A percentile compares a stretch with the other conserved stretches of the same genome.
Evolutionary conservation across 2,113 vertebrate genomes (phyloP).

Genomic region (Pteropus alecto): DNA sequence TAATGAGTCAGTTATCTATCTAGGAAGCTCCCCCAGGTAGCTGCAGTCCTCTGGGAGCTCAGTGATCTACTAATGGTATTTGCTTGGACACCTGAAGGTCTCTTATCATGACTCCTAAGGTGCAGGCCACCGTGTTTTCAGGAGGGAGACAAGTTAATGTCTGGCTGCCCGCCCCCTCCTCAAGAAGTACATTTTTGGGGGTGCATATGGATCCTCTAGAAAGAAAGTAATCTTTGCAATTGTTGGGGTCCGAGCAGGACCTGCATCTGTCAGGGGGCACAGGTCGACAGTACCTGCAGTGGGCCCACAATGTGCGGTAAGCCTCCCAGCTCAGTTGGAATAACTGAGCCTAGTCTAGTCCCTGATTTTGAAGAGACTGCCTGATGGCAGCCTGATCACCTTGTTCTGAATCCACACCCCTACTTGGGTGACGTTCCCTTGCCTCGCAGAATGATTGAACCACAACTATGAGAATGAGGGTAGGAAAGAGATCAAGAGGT

Average conservation of each 20-base stretch:
- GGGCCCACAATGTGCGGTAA: not conserved
- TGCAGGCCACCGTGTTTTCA: not conserved
- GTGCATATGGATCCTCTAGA: not conserved
- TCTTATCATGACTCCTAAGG: not conserved
- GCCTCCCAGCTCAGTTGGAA: not conserved
- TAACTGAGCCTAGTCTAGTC: not conserved
- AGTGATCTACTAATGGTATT: accelerated
- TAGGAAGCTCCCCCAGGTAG: not conserved
- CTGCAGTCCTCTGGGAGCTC: not conserved
- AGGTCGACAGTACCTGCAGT: not conserved
- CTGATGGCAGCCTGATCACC: not conserved
- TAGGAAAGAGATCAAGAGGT: not conserved
- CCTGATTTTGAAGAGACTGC: not conserved
- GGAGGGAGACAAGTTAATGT: not conserved
- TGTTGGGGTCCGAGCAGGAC: not conserved
- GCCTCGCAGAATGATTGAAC: not conserved
- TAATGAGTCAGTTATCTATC: not conserved
- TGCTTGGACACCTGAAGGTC: not conserved
- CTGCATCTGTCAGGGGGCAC: not conserved
- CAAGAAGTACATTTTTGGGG: not conserved
- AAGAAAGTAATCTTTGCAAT: not conserved
- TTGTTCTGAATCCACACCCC: not conserved
- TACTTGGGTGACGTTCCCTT: not conserved
- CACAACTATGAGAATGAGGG: not conserved
- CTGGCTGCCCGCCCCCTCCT: accelerated